These are phyloP conservation scores for Pitangus sulphuratus DNA, from an alignment of 2,797 vertebrate genomes.

Conservation along the genomic window DNA sequence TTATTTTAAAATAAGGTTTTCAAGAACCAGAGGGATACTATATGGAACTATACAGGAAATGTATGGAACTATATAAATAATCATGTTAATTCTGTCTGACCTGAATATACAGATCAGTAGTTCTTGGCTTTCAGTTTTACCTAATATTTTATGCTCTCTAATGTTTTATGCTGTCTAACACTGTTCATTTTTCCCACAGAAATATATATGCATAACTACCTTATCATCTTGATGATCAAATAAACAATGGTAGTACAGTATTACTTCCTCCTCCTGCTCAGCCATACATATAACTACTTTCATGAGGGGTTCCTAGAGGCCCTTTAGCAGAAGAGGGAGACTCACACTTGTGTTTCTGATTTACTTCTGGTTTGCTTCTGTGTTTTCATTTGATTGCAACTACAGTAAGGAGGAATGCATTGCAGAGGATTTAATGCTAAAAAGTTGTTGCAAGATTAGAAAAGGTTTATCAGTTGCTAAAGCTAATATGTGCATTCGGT, in stretches of 20 bases:
- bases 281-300: background rate
- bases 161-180: background rate
- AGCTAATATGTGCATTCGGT: background rate
- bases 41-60: no score
- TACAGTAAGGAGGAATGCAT: background rate
- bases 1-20: background rate
- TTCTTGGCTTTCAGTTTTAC: background rate
- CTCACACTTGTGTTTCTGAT: background rate
- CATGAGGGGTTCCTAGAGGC: background rate
- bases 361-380: background rate
- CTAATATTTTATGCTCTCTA: background rate
- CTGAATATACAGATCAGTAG: background rate
- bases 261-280: background rate
- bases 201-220: background rate
- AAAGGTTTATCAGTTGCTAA: background rate
- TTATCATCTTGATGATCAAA: background rate
- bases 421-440: background rate
- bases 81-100: background rate
- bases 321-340: background rate
- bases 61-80: background rate
- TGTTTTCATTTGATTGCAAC: background rate
- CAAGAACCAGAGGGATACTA: background rate
- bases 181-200: background rate
- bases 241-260: background rate
- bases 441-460: background rate